Conservation (phyloP, 2,113 vertebrate species). For the Jaculus jaculus region DNA sequence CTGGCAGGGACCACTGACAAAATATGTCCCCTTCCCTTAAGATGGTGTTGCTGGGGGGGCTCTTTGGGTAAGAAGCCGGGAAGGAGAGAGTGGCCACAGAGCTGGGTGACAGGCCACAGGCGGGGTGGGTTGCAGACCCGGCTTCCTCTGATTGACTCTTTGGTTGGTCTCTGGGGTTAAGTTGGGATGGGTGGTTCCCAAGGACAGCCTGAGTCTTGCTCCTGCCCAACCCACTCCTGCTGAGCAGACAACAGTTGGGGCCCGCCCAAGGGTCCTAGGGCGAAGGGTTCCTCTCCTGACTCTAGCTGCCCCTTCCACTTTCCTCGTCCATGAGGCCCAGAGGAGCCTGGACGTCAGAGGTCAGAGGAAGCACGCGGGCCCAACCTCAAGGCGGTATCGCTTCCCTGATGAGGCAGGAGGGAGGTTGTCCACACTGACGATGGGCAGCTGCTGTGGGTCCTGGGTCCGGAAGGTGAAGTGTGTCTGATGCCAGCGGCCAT, state of each 20-base stretch:
- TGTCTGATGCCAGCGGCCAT: constrained; percentile 94
- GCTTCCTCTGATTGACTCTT: constrained; percentile 77
- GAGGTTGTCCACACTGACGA: constrained; percentile 90
- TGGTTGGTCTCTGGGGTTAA: constrained; percentile 73
- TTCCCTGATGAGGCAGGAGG: constrained; percentile 87
- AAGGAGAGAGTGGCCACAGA: background rate
- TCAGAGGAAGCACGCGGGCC: constrained; percentile 96
- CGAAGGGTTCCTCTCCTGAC: constrained; percentile 37
- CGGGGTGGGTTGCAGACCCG: constrained; percentile 44
- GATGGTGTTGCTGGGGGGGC: constrained; percentile 44
- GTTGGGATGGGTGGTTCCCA: background rate
- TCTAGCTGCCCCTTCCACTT: constrained; percentile 62
- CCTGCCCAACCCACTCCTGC: background rate
- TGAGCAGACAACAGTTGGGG: constrained; percentile 28
- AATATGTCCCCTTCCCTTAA: constrained; percentile 73
- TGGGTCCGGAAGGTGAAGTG: constrained; percentile 93
- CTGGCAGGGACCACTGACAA: constrained; percentile 82
- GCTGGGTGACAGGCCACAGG: constrained; percentile 74
- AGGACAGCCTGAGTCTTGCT: background rate
- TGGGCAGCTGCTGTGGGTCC: constrained; percentile 93
- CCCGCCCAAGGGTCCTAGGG: background rate
- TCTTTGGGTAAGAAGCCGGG: constrained; percentile 63
- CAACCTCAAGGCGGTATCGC: constrained; percentile 94
- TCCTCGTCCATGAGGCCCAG: constrained; percentile 73
- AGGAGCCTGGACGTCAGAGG: constrained; percentile 57